Evolutionary conservation across 2,797 vertebrate genomes (phyloP).

Genomic region (Dendrocincla tyrannina): DNA sequence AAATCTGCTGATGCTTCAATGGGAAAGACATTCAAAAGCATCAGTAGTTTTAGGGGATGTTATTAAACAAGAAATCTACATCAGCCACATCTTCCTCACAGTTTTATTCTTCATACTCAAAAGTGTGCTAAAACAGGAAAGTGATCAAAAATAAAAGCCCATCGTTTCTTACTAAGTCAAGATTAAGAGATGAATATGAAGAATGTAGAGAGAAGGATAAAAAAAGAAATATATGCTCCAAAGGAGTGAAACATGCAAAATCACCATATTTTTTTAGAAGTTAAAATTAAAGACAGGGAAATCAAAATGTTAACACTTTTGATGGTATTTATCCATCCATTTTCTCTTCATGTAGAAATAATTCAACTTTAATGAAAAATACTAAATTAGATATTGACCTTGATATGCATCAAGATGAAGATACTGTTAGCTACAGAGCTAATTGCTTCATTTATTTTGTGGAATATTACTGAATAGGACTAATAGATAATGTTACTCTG

Average conservation of each 20-base stretch:
- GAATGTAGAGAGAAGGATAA: neutral
- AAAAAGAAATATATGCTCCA: neutral
- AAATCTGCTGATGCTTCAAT: neutral
- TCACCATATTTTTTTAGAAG: neutral
- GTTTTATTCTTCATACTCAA: neutral
- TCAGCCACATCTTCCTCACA: neutral
- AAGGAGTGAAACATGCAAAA: neutral
- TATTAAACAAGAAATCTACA: neutral
- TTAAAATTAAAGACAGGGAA: neutral
- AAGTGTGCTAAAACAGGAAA: neutral
- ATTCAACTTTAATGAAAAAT: neutral
- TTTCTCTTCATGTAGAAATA: neutral
- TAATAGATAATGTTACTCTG: neutral
- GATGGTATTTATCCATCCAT: neutral
- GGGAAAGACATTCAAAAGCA: neutral
- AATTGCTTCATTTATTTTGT: neutral
- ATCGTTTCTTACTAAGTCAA: neutral
- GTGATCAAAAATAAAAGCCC: neutral
- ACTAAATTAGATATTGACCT: neutral
- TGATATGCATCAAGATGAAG: neutral
- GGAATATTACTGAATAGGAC: neutral
- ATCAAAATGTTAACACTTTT: neutral
- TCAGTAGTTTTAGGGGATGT: neutral
- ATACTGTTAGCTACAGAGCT: neutral
- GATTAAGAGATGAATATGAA: neutral